Conservation (phyloP, 53 echinoderm and acorn worm genomes). For the Paelopatides confundens region DNA sequence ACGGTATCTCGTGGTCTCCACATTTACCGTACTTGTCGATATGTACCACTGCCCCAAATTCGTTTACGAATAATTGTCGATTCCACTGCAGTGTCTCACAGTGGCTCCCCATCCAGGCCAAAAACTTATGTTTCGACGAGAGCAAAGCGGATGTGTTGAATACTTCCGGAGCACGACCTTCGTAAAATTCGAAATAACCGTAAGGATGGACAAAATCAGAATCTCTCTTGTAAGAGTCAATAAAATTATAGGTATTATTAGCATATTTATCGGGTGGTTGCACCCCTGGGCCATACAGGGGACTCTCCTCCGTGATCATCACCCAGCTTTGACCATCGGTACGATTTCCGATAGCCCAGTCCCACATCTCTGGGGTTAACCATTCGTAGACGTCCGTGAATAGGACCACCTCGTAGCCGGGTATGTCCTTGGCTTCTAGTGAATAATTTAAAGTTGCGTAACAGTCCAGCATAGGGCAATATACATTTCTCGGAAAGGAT, state of each 20-base stretch:
- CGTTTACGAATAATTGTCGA: background rate
- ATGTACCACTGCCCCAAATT: background rate
- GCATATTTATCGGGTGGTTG: slow-evolving; percentile 25
- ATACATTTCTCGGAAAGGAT: background rate
- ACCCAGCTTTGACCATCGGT: slow-evolving; percentile 34
- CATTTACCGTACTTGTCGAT: slow-evolving; percentile 30
- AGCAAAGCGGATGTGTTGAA: background rate
- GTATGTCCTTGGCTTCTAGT: slow-evolving; percentile 22
- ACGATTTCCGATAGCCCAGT: slow-evolving; percentile 35
- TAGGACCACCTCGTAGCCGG: slow-evolving; percentile 6
- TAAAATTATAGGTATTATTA: background rate
- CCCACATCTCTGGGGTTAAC: slow-evolving; percentile 31
- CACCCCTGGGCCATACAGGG: slow-evolving; percentile 6
- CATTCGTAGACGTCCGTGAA: slow-evolving; percentile 38
- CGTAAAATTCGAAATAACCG: background rate
- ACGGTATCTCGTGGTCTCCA: slow-evolving; percentile 3
- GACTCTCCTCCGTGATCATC: slow-evolving; percentile 34
- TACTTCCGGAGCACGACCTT: background rate
- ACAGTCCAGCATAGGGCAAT: slow-evolving; percentile 3
- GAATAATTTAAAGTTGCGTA: background rate
- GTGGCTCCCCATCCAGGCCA: slow-evolving; percentile 43
- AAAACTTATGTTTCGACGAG: background rate
- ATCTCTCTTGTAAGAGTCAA: slow-evolving; percentile 30
- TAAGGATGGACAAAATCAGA: slow-evolving; percentile 36
- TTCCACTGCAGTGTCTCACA: slow-evolving; percentile 37